Conservation (phyloP, 2,888 invertebrate genomes). For the Cheilosia scutellata region DNA sequence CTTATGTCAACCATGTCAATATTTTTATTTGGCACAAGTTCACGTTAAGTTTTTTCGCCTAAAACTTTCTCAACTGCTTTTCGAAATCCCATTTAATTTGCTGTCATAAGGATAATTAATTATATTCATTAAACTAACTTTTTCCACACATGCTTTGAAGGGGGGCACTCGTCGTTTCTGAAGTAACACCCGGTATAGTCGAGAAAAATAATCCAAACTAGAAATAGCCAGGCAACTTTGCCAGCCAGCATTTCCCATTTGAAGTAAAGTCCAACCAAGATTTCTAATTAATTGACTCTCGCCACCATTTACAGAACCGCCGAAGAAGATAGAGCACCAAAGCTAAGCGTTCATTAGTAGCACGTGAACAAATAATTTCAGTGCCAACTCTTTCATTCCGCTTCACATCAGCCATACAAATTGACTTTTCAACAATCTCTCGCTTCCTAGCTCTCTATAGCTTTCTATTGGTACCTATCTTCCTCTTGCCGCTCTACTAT, state of each 20-base stretch:
- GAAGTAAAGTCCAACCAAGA: conserved; percentile 25
- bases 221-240: neutral
- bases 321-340: conserved; percentile 17
- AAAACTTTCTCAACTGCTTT: too few species aligned
- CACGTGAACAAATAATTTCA: conserved; percentile 66
- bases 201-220: neutral
- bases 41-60: too few species aligned
- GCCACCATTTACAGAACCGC: conserved; percentile 25
- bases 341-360: conserved; percentile 59
- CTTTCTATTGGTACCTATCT: neutral
- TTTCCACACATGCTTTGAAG: neutral
- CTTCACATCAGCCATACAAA: conserved; percentile 52
- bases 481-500: neutral
- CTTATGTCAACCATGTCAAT: too few species aligned
- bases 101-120: too few species aligned
- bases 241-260: conserved; percentile 6
- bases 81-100: too few species aligned
- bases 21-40: too few species aligned
- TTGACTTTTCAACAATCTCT: conserved; percentile 47
- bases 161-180: neutral
- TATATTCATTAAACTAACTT: neutral
- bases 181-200: neutral
- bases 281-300: conserved; percentile 57
- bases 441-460: neutral
- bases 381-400: conserved; percentile 57